Evolutionary conservation across 2,888 invertebrate species (phyloP), one percentile per base, ranked within the genome.

Genomic region (Monopis laevigella): DNA sequence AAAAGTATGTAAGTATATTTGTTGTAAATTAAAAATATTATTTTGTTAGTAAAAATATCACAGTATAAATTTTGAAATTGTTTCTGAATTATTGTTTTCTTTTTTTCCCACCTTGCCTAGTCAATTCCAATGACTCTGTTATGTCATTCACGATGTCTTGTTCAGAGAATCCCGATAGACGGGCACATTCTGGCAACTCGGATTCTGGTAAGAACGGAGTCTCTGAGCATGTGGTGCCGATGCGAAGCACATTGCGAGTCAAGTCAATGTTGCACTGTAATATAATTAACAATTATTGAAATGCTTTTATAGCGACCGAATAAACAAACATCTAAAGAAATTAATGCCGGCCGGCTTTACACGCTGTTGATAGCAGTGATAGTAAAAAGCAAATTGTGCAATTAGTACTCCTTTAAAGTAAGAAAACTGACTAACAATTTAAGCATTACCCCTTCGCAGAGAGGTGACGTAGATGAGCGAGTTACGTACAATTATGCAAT

Each of bases 151-250:
- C 88, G 24, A 80, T 63, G 19, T 88, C 86, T 38, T 89, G 89
- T 43, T 89, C 89, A 0, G 84, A 85, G 45, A 71, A 75, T 6
- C 86, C 85, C 16, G 88, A 89, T 19, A 95, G 83, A 14, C 94
- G 85, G 1, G 96, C 95, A 62, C 93, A 92, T 45, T 90, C 90
- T 0, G 81, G 80, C 24, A 77, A 54, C 0, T 82, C 75, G 0
- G 78, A 70, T 46, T 96, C 96, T 0, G 90, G 83, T 50, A 98
- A 81, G 72, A 98, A 98, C 1, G 84, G 74, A 0, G 98, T 97
- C 64, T 92, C 91, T 0, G 94, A 94, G 21, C 93, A 93, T 0
- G 97, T 97, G 0, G 98, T 98, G 26, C 98, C 98, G 56, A 98
- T 98, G 48, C 86, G 85, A 21, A 98, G 81, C 2, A 93, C 86